phyloP scores from a whole-genome alignment of 2,113 vertebrate genomes.

The Eretmochelys imbricata region DNA sequence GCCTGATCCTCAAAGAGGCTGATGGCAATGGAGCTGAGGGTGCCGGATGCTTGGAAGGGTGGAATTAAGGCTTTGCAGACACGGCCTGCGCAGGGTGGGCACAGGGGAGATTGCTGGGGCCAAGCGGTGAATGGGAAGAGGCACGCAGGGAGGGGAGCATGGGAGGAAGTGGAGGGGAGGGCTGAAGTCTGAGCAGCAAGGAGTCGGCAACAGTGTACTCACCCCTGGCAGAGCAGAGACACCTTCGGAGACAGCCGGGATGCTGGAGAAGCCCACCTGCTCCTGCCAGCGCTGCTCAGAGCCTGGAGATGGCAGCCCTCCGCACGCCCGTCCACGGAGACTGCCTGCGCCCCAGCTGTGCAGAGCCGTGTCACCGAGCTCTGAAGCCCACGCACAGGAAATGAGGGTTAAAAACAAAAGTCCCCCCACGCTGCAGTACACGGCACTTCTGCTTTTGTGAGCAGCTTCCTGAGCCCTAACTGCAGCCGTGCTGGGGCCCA shows the following conservation, averaged over 20 bases:
- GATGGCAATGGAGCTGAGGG: no score
- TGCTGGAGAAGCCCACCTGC: neutral
- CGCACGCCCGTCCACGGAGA: neutral
- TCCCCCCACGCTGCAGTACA: rapidly evolving
- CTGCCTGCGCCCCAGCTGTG: neutral
- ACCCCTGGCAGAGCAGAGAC: neutral
- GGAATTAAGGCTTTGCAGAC: neutral
- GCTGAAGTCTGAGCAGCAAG: neutral
- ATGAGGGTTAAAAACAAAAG: neutral
- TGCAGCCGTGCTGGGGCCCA: neutral
- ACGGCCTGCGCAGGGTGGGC: rapidly evolving
- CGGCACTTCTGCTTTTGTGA: slow-evolving; percentile 54
- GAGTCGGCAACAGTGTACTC: neutral
- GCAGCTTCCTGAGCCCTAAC: slow-evolving; percentile 8
- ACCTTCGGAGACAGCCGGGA: rapidly evolving
- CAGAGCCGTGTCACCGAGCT: neutral
- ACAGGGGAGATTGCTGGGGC: rapidly evolving
- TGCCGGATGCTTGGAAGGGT: rapidly evolving
- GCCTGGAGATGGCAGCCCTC: neutral
- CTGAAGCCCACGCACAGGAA: slow-evolving; percentile 28
- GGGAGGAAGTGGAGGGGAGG: neutral
- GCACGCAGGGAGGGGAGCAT: neutral
- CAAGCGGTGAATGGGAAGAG: neutral
- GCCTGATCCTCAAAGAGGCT: neutral
- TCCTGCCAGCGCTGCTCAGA: neutral